Evolutionary conservation across 2,888 invertebrate species (phyloP).

Genomic region (Rutpela maculata): DNA sequence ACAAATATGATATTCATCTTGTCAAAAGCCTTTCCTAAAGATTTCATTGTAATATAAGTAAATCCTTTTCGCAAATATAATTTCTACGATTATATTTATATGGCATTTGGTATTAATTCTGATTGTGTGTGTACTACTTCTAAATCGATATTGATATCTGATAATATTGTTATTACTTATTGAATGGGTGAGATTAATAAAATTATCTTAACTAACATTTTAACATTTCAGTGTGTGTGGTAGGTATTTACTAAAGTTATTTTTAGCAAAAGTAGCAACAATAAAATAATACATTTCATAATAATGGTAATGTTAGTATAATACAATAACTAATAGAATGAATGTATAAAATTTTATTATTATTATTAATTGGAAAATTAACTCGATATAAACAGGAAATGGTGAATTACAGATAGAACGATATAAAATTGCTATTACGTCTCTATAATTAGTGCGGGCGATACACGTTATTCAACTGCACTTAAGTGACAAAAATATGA

Average conservation of each 20-base stretch:
- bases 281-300: neutral
- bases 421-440: no score
- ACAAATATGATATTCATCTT: no score
- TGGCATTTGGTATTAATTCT: neutral
- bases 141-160: neutral
- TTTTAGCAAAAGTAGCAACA: neutral
- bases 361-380: neutral
- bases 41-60: no score
- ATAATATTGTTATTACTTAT: neutral
- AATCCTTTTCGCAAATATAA: neutral
- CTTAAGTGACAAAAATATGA: no score
- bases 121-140: neutral
- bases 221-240: neutral
- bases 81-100: neutral
- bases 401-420: neutral
- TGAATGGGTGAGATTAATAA: neutral
- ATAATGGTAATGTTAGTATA: no score
- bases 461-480: no score
- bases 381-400: neutral
- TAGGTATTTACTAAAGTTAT: neutral
- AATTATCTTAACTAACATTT: neutral
- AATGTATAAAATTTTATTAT: no score
- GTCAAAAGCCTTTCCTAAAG: no score
- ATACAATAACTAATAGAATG: no score
- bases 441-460: no score